Evolutionary conservation across 2,888 invertebrate species (phyloP).

Genomic region (Chouioia cunea): DNA sequence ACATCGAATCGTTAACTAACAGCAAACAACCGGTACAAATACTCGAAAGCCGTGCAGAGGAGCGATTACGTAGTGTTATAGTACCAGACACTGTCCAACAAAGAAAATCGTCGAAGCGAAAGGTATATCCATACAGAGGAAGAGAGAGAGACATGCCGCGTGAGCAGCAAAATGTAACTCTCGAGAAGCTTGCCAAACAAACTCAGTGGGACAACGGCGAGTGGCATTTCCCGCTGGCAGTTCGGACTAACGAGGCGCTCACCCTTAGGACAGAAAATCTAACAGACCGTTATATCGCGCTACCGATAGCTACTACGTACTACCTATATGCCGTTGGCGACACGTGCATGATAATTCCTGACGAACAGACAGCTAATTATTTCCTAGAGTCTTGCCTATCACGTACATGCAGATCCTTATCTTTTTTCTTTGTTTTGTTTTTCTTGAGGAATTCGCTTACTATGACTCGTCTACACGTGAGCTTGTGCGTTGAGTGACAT

Average conservation of each 20-base stretch:
- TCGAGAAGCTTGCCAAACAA: no score
- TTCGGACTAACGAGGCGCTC: slow-evolving; percentile 10
- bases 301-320: slow-evolving; percentile 25
- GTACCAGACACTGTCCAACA: no score
- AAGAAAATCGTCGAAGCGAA: no score
- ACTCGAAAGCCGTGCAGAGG: no score
- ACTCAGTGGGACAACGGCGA: no score
- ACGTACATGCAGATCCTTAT: neutral
- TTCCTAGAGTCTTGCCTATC: slow-evolving; percentile 17
- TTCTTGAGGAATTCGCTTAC: neutral
- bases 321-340: slow-evolving; percentile 13
- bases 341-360: slow-evolving; percentile 13
- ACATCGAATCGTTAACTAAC: no score
- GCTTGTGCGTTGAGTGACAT: slow-evolving; percentile 2
- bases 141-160: no score
- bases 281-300: slow-evolving; percentile 15
- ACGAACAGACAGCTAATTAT: slow-evolving; percentile 36
- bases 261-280: slow-evolving; percentile 13
- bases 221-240: no score
- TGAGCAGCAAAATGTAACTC: no score
- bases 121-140: no score
- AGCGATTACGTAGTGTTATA: no score
- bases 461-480: neutral
- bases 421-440: neutral
- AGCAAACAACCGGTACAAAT: no score